Evolutionary conservation across 2,113 vertebrate genomes (phyloP).

Genomic region (Marcusenius ussheri): DNA sequence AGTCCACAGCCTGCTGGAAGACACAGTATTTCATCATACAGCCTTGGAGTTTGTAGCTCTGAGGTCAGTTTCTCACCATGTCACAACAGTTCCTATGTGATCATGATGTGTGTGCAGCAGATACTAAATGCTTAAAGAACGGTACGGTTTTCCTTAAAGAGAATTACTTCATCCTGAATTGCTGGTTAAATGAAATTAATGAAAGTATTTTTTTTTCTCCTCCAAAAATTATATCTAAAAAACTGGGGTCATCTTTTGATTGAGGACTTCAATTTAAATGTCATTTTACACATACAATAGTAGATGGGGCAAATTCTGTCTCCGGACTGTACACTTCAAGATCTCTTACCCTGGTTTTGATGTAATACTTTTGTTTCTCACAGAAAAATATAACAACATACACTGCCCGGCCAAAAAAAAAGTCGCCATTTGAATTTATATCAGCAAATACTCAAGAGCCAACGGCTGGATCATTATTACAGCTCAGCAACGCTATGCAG

Average conservation of each 20-base stretch:
- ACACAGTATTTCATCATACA: constrained; percentile 18
- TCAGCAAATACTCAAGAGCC: too few relatives aligned
- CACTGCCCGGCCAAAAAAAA: background rate
- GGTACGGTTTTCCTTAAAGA: background rate
- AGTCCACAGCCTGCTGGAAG: constrained; percentile 11
- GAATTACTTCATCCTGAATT: background rate
- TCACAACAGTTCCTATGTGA: background rate
- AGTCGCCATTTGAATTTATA: too few relatives aligned
- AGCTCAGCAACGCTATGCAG: too few relatives aligned
- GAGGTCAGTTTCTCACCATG: background rate
- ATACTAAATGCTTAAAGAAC: background rate
- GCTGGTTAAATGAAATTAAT: background rate
- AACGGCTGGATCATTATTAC: too few relatives aligned
- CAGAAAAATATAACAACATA: background rate
- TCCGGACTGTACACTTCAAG: background rate
- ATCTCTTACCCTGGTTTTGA: background rate
- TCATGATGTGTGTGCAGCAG: background rate
- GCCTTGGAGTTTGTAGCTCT: constrained; percentile 18
- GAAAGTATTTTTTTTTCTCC: background rate
- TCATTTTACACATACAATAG: background rate
- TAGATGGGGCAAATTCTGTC: background rate
- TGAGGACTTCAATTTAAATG: background rate
- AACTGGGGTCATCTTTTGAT: background rate
- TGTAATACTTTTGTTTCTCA: background rate
- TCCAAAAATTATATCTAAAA: background rate